A percentile compares a stretch with the other conserved stretches of the same genome.
These are phyloP conservation scores for Manis pentadactyla DNA, from an alignment of 2,797 vertebrate genomes.

Conservation along the genomic window DNA sequence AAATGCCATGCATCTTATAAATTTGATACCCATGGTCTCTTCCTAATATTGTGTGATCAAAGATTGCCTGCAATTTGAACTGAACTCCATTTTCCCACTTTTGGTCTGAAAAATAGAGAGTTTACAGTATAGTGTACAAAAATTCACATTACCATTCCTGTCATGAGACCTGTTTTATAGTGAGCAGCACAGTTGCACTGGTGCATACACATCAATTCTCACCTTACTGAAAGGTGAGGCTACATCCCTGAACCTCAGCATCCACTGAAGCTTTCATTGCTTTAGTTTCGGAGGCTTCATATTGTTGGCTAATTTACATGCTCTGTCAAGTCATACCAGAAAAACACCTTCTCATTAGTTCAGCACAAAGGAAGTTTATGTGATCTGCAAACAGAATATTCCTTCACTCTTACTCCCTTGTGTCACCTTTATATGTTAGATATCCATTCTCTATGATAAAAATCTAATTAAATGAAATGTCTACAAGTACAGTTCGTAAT, in stretches of 20 bases:
- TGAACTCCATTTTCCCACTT: background rate
- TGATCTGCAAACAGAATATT: constrained; percentile 18
- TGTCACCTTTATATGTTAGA: constrained; percentile 64
- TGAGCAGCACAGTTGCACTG: background rate
- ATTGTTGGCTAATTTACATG: constrained; percentile 44
- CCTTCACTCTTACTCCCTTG: constrained; percentile 10
- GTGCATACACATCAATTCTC: constrained; percentile 30
- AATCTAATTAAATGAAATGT: constrained; percentile 69
- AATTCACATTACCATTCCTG: background rate
- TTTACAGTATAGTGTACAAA: constrained; percentile 57
- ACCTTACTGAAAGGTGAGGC: constrained; percentile 43
- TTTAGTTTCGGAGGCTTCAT: constrained; percentile 39
- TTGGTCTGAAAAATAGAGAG: background rate
- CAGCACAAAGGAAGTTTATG: constrained; percentile 56
- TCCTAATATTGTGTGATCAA: background rate
- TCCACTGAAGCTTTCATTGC: background rate
- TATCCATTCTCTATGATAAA: constrained; percentile 64
- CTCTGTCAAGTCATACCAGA: constrained; percentile 34
- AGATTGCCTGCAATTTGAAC: background rate
- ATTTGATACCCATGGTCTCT: background rate
- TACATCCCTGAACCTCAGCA: background rate
- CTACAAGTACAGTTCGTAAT: background rate
- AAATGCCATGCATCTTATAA: background rate
- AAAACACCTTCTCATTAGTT: constrained; percentile 60
- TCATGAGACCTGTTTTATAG: background rate